Conservation (phyloP, 2,888 invertebrate species). For the Tyria jacobaeae region DNA sequence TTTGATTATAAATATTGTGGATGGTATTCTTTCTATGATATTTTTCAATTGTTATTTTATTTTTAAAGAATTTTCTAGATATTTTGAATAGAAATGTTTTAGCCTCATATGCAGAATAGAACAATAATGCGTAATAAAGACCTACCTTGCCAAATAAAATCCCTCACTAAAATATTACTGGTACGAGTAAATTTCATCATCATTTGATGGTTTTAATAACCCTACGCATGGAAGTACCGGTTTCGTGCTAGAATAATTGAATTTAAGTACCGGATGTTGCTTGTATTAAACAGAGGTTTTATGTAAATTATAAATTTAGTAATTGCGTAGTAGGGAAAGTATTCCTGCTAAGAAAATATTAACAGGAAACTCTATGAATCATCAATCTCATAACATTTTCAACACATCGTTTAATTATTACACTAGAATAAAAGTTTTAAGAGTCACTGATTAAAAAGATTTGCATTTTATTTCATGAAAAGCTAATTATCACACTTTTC, state of each 20-base stretch:
- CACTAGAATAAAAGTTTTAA: background rate
- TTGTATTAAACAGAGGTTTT: background rate
- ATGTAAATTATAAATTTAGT: slow-evolving; percentile 6
- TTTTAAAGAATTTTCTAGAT: too few species aligned
- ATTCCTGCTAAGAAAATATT: background rate
- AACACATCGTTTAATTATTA: background rate
- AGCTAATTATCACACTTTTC: too few species aligned
- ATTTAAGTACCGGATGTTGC: slow-evolving; percentile 5
- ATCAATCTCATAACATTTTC: background rate
- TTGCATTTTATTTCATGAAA: too few species aligned
- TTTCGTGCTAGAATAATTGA: background rate
- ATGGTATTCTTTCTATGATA: too few species aligned
- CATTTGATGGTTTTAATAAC: background rate
- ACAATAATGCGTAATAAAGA: background rate
- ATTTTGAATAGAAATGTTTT: too few species aligned
- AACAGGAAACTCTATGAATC: background rate
- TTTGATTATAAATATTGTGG: too few species aligned
- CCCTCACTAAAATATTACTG: background rate
- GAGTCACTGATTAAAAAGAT: too few species aligned
- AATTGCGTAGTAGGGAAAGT: background rate
- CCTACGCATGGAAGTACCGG: background rate
- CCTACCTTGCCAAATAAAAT: background rate
- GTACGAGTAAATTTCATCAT: background rate
- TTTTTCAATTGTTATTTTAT: too few species aligned
- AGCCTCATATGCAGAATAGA: too few species aligned